phyloP scores from a whole-genome alignment of 2,797 vertebrate genomes.

The Sebastes umbrosus region DNA sequence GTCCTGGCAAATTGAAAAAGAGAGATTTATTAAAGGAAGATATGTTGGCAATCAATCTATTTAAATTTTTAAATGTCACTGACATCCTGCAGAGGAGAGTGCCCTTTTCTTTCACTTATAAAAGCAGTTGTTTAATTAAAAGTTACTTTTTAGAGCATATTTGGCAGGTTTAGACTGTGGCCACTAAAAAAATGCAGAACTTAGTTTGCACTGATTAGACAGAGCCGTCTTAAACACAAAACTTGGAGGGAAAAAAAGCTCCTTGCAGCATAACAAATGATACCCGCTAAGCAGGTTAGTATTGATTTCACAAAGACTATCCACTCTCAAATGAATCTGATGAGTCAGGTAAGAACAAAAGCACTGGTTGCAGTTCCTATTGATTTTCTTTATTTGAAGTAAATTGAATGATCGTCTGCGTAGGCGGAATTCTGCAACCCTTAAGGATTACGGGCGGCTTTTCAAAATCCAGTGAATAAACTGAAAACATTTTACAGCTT shows the following conservation, averaged over 20 bases:
- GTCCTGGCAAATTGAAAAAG: not conserved
- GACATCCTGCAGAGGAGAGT: not conserved
- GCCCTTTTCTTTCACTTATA: not conserved
- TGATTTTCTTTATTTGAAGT: constrained; percentile 4
- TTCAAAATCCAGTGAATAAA: not conserved
- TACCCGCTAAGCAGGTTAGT: not conserved
- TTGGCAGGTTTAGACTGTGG: not conserved
- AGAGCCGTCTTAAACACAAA: not conserved
- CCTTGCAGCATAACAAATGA: not conserved
- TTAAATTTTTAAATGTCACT: constrained; percentile 29
- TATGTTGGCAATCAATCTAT: not conserved
- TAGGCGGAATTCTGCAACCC: not conserved
- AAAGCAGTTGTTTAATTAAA: constrained; percentile 1
- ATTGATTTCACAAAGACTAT: constrained; percentile 23
- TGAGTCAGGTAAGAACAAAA: not conserved
- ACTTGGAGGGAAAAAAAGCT: not conserved
- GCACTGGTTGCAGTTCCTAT: not conserved
- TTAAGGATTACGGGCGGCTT: not conserved
- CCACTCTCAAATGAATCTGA: not conserved
- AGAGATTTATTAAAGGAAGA: not conserved
- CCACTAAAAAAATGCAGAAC: not conserved
- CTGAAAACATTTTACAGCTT: not conserved
- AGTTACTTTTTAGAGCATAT: not conserved
- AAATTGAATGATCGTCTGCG: not conserved
- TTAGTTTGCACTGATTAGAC: not conserved